These are phyloP conservation scores for Tapirus indicus DNA, from an alignment of 2,797 vertebrate genomes.

Conservation along the genomic window DNA sequence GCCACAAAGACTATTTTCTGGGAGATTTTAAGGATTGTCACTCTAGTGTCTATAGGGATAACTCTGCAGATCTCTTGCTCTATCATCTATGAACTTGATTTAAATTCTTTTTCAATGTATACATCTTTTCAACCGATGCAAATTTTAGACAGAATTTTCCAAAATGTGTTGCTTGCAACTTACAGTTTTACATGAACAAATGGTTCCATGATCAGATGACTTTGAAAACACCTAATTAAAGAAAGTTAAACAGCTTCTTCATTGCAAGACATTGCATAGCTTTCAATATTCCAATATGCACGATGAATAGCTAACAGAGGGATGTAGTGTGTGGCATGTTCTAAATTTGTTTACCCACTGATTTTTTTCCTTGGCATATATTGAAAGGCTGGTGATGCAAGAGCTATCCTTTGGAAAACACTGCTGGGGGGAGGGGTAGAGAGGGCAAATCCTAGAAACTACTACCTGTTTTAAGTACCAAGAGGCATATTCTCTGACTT, in stretches of 20 bases:
- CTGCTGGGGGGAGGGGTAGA: no score
- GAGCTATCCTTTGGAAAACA: background rate
- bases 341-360: background rate
- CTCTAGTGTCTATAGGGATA: background rate
- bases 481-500: background rate
- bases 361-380: background rate
- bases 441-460: background rate
- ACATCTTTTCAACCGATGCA: background rate
- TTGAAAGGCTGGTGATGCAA: background rate
- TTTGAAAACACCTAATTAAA: background rate
- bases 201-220: background rate
- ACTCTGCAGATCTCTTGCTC: background rate
- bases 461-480: background rate
- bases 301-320: background rate
- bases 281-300: background rate
- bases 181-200: background rate
- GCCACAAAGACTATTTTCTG: background rate
- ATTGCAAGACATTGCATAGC: background rate
- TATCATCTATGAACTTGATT: background rate
- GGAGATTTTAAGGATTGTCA: background rate
- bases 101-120: background rate
- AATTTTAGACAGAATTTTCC: constrained; percentile 15
- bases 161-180: background rate
- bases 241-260: background rate
- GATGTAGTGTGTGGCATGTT: background rate